Evolutionary conservation across 2,113 vertebrate genomes (phyloP), one percentile per base, ranked within the genome.

Genomic region (Myxocyprinus asiaticus): DNA sequence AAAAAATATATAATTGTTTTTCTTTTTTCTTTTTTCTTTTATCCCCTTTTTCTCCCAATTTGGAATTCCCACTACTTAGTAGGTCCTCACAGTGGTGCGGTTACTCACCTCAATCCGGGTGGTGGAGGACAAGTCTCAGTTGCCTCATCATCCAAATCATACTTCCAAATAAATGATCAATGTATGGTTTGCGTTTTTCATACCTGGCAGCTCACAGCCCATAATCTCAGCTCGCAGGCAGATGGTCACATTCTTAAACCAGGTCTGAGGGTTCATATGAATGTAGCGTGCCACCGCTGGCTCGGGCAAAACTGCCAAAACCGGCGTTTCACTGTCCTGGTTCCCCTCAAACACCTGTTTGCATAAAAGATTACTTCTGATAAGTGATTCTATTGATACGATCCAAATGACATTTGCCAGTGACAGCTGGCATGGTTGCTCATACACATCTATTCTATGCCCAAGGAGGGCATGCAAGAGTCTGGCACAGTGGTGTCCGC

Each of bases 171-270:
- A n/a, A n/a, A n/a, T n/a, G n/a, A n/a, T n/a, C n/a, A n/a, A n/a
- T n/a, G n/a, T n/a, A n/a, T n/a, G n/a, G n/a, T n/a, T n/a, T n/a
- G n/a, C n/a, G n/a, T 53, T 53, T 7, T 15, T 4, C 17, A 76
- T 83, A 96, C 97, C 90, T 75, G 95, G 92, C 10, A 98, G 74
- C 0, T 92, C 86, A 15, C 97, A 98, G n/a, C 95, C 96, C 85
- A 98, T 85, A 45, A 98, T 93, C 85, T 98, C 97, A 0, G 96
- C 90, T 76, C 96, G 93, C 89, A 98, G 89, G 83, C 97, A 98
- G 76, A 97, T 90, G 87, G 96, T 95, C 8, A 96, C 97, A 0
- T 98, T 97, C 67, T 93, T 73, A 0, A 94, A 96, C 97, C 97
- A 98, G 1, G 89, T 95, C 85, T 94, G 94, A 0, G 97, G 97